phyloP scores from a whole-genome alignment of 2,888 invertebrate species.

The Drosophila mulleri region DNA sequence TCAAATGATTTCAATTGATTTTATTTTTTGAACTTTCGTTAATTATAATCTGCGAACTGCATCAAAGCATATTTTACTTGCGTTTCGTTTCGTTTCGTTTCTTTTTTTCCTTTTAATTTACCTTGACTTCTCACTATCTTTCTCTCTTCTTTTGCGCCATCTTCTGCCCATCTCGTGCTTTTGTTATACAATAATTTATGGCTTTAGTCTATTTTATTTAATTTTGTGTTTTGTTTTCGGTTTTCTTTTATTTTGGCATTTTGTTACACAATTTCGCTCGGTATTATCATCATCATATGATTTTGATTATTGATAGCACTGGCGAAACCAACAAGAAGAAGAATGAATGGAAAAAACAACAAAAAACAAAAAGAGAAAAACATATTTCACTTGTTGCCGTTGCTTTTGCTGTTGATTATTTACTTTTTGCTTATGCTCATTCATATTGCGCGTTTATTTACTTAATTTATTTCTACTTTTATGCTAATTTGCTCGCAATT shows the following conservation, averaged over 20 bases:
- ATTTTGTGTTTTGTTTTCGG: constrained; percentile 3
- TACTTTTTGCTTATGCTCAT: constrained; percentile 43
- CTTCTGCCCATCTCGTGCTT: neutral
- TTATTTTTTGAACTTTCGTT: too few relatives aligned
- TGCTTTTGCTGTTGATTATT: constrained; percentile 1
- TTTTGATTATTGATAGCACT: constrained; percentile 57
- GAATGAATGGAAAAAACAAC: neutral
- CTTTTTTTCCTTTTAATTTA: neutral
- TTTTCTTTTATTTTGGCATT: constrained; percentile 19
- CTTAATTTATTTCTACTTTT: constrained; percentile 57
- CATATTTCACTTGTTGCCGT: constrained; percentile 33
- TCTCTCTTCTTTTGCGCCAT: neutral
- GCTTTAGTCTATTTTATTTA: constrained; percentile 13
- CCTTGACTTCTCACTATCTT: neutral
- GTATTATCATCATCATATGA: constrained; percentile 56
- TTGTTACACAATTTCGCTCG: constrained; percentile 49
- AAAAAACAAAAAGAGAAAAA: constrained; percentile 10
- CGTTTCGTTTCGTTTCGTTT: too few relatives aligned
- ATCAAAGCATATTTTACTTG: neutral
- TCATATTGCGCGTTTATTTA: constrained; percentile 61
- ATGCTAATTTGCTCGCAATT: constrained; percentile 68
- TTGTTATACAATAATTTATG: constrained; percentile 11
- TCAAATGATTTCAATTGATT: neutral
- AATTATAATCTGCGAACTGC: too few relatives aligned
- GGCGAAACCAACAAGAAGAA: neutral